phyloP scores from a whole-genome alignment of 2,113 vertebrate species.

The Orthochromis malagaraziensis region DNA sequence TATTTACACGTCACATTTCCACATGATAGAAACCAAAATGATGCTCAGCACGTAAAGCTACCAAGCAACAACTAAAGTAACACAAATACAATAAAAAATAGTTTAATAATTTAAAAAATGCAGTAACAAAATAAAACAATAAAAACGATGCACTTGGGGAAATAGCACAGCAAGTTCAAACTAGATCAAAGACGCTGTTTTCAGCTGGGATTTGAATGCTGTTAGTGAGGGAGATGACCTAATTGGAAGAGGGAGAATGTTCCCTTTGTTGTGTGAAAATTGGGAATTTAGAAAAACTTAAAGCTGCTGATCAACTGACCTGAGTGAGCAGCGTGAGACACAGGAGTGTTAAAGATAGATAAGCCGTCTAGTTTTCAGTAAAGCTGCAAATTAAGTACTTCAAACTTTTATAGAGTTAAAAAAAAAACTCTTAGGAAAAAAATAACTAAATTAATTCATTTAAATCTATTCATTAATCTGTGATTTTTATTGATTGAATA shows the following conservation, averaged over 20 bases:
- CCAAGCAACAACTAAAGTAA: not conserved
- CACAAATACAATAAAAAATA: not conserved
- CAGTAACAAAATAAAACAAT: not conserved
- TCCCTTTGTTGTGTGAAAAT: not conserved
- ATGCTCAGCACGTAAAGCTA: not conserved
- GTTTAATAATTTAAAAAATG: not conserved
- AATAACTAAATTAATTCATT: rapidly evolving
- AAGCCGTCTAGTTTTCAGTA: rapidly evolving
- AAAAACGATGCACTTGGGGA: rapidly evolving
- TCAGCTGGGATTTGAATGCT: not conserved
- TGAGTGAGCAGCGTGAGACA: not conserved
- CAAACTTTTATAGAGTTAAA: not conserved
- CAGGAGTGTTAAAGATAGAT: not conserved
- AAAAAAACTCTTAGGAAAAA: not conserved
- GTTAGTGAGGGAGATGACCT: not conserved
- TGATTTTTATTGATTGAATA: not conserved
- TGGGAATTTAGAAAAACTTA: not conserved
- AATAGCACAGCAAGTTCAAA: not conserved
- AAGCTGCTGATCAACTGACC: not conserved
- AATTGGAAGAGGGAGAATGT: not conserved
- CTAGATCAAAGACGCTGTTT: rapidly evolving
- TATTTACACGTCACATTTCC: not conserved
- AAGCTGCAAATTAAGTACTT: not conserved
- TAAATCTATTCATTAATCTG: not conserved
- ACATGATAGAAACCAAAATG: not conserved